phyloP scores from a whole-genome alignment of 2,888 invertebrate genomes.

The Apoda limacodes region DNA sequence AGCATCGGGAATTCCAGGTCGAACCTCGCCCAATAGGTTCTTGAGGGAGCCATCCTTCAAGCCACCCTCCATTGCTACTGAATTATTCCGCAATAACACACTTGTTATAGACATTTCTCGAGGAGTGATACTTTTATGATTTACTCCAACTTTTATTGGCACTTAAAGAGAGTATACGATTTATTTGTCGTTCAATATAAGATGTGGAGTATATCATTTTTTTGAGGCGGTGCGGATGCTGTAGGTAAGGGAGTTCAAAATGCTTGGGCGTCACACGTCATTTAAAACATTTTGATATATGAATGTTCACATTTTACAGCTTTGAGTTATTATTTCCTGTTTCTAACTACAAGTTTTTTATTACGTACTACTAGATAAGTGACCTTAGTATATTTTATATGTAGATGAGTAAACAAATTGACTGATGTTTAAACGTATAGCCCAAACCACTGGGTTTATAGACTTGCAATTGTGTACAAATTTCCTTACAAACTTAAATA shows the following conservation, averaged over 20 bases:
- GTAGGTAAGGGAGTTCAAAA: conserved; percentile 33
- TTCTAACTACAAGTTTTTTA: too few relatives aligned
- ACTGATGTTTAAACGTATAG: too few relatives aligned
- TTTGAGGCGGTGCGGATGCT: too few relatives aligned
- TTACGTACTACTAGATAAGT: too few relatives aligned
- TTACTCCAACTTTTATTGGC: conserved; percentile 70
- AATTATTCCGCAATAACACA: conserved; percentile 70
- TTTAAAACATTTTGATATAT: conserved; percentile 19
- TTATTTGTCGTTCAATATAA: conserved; percentile 67
- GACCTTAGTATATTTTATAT: too few relatives aligned
- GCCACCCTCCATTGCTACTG: conserved; percentile 57
- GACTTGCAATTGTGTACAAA: too few relatives aligned
- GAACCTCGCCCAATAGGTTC: conserved; percentile 40
- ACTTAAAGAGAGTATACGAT: conserved; percentile 69
- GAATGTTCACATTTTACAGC: conserved; percentile 14
- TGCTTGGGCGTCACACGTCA: conserved; percentile 48
- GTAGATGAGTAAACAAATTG: too few relatives aligned
- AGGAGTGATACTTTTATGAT: conserved; percentile 69
- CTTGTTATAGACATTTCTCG: conserved; percentile 67
- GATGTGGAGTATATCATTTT: conserved; percentile 62
- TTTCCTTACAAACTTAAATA: too few relatives aligned
- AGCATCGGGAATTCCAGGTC: conserved; percentile 60
- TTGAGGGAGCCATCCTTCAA: conserved; percentile 63
- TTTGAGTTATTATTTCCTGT: conserved; percentile 12
- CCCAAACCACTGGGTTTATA: too few relatives aligned